Percentiles rank a stretch among this genome's conserved stretches.
phyloP scores from a whole-genome alignment of 2,888 invertebrate genomes.

The Formica aserva region DNA sequence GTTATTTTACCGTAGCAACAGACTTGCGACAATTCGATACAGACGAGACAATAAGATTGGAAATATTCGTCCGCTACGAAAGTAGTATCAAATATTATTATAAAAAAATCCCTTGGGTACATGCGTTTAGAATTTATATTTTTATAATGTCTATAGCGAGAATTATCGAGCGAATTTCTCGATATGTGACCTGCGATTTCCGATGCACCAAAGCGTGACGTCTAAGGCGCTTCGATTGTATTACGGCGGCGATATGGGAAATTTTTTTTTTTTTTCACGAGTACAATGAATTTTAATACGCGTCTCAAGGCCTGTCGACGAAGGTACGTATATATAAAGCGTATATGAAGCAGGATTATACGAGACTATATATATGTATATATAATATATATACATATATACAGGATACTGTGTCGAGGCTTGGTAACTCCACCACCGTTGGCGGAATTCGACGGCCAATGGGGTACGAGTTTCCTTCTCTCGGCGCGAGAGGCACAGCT shows the following conservation, averaged over 20 bases:
- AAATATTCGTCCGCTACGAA: not conserved
- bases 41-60: not conserved
- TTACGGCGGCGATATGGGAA: slow-evolving; percentile 26
- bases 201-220: slow-evolving; percentile 17
- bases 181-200: not conserved
- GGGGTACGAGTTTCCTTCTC: slow-evolving; percentile 92
- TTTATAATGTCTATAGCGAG: not conserved
- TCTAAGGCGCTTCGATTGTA: not conserved
- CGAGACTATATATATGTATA: not conserved
- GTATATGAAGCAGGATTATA: slow-evolving; percentile 25
- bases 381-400: not conserved
- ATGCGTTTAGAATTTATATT: not conserved
- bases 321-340: not conserved
- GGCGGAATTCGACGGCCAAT: slow-evolving; percentile 90
- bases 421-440: slow-evolving; percentile 96
- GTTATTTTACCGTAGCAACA: not conserved
- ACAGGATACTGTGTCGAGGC: slow-evolving; percentile 85
- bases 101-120: not conserved
- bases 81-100: not conserved
- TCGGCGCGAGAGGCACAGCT: slow-evolving; percentile 84
- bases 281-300: slow-evolving; percentile 51
- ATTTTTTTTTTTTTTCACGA: slow-evolving; percentile 30
- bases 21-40: not conserved
- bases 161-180: not conserved
- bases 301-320: slow-evolving; percentile 50